These are phyloP conservation scores for Drosophila paracracens DNA, from an alignment of 2,888 invertebrate genomes.

Conservation along the genomic window DNA sequence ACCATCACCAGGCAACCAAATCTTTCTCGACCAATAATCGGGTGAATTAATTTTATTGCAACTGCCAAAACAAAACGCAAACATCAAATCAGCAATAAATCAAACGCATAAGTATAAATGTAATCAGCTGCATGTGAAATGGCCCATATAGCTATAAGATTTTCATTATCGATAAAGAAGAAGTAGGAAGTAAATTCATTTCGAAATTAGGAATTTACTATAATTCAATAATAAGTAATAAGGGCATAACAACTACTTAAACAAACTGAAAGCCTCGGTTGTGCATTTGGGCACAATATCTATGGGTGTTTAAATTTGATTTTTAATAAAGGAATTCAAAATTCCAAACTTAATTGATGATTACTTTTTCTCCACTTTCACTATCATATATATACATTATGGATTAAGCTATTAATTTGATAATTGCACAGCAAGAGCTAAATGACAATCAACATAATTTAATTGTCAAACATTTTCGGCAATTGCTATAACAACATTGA, in stretches of 20 bases:
- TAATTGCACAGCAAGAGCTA: constrained; percentile 3
- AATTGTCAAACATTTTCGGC: constrained; percentile 61
- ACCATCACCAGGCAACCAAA: neutral
- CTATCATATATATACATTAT: neutral
- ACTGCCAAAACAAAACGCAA: neutral
- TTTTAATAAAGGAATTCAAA: neutral
- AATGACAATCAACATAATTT: constrained; percentile 44
- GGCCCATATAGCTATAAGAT: neutral
- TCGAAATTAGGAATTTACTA: neutral
- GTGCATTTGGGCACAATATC: neutral
- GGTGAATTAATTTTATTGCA: constrained; percentile 11
- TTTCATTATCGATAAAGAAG: neutral
- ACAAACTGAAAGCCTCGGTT: neutral
- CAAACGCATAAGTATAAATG: neutral
- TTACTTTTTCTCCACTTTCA: neutral
- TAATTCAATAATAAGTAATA: neutral
- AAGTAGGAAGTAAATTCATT: neutral
- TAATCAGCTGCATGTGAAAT: too few species aligned
- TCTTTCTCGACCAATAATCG: neutral
- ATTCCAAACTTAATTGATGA: neutral
- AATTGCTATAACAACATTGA: constrained; percentile 59
- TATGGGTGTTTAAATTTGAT: neutral
- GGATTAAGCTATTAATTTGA: constrained; percentile 38
- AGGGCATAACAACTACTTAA: neutral
- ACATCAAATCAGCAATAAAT: constrained; percentile 8